Evolutionary conservation across 1,140 invertebrate genomes (phyloP), one percentile per base, ranked within the genome.

Genomic region (Drosophila nigromelanica): DNA sequence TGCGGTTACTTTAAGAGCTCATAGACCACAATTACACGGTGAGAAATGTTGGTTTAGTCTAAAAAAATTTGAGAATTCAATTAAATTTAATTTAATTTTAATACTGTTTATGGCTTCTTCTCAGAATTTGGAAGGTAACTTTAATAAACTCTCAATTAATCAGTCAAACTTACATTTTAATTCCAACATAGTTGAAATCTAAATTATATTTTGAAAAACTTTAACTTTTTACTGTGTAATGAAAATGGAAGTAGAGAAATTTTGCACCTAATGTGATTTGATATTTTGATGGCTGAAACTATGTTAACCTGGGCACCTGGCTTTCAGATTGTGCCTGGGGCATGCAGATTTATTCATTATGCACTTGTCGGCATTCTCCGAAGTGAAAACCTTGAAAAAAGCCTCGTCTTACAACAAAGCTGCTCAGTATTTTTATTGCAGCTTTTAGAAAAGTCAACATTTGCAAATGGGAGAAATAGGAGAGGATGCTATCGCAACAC

Each of bases 291-390:
- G 27, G 0, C 18, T 30, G 11, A 61, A 70, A 56, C 43, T 71
- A 30, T 69, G 66, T 59, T 59, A 54, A 62, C 42, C 52, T 45
- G 69, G 52, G 27, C 61, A 58, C 51, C 63, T 56, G 35, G 15
- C 27, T 59, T 59, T 45, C 21, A 42, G 54, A n/a, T 42, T 27
- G 54, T 21, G 56, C n/a, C 14, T n/a, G 10, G 5, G 15, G n/a
- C 24, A 18, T 30, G 27, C 27, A 27, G 27, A 45, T 47, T 39
- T 11, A 39, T 63, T 73, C 70, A 69, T 73, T 55, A 68, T 67
- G 63, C 60, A 71, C 43, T 51, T 54, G 45, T 5, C 45, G 15
- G 45, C 27, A 43, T 8, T 4, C 5, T 18, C 1, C 1, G 2
- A 21, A 37, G 8, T 8, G 45, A 15, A 10, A 24, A 12, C 39